Conservation (phyloP, 2,113 vertebrate genomes). For the Cairina moschata region DNA sequence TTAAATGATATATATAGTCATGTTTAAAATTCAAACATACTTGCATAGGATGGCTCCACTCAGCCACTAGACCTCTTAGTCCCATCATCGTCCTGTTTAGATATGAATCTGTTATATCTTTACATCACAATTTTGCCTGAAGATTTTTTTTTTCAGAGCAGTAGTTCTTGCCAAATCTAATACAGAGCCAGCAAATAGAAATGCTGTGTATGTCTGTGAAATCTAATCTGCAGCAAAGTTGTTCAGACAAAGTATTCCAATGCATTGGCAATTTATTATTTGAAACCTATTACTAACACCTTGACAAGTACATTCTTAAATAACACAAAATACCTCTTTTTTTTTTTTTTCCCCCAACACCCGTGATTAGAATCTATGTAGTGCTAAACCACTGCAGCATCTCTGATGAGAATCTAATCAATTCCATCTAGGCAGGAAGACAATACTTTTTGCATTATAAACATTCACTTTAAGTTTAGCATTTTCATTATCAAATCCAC, state of each 20-base stretch:
- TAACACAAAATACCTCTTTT: neutral
- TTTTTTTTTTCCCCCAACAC: neutral
- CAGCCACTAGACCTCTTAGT: neutral
- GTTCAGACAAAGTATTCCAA: neutral
- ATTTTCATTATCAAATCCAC: neutral
- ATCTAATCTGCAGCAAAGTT: neutral
- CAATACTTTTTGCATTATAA: neutral
- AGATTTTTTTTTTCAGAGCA: neutral
- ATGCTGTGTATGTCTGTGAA: neutral
- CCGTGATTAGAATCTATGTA: neutral
- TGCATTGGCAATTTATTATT: neutral
- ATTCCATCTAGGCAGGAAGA: neutral
- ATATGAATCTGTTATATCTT: conserved; percentile 9
- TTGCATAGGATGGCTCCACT: conserved; percentile 34
- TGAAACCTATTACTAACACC: neutral
- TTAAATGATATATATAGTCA: neutral
- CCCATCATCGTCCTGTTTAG: neutral
- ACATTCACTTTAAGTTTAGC: neutral
- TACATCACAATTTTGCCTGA: conserved; percentile 30
- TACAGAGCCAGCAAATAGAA: neutral
- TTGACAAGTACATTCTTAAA: neutral
- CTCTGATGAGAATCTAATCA: neutral
- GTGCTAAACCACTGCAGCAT: neutral
- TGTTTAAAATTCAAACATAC: neutral
- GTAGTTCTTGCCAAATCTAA: neutral